These are phyloP conservation scores for Gallinago stenura DNA, from an alignment of 2,797 vertebrate species.

Conservation along the genomic window DNA sequence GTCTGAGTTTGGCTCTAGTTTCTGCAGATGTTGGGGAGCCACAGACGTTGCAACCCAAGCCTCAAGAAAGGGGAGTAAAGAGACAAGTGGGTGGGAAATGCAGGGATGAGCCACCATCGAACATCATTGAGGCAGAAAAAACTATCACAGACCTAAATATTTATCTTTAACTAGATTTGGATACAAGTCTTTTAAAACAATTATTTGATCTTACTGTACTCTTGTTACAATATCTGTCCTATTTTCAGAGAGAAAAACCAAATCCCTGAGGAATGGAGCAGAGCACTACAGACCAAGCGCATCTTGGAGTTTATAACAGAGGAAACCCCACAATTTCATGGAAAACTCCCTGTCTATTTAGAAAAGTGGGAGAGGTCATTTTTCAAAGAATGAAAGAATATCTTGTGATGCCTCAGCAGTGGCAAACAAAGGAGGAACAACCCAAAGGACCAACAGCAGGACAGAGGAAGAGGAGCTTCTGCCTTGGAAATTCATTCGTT, in stretches of 20 bases:
- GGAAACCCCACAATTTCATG: background rate
- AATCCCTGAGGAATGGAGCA: background rate
- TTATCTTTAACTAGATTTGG: background rate
- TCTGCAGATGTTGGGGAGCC: background rate
- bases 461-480: background rate
- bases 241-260: background rate
- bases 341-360: background rate
- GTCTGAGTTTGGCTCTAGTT: background rate
- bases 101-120: fast-evolving
- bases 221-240: background rate
- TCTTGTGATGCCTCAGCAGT: background rate
- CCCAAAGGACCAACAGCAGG: fast-evolving
- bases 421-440: background rate
- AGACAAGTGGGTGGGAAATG: fast-evolving
- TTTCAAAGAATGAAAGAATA: background rate
- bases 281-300: background rate
- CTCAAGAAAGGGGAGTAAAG: background rate
- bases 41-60: background rate
- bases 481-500: background rate
- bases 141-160: background rate
- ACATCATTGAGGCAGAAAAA: background rate
- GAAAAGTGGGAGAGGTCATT: background rate
- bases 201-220: background rate
- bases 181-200: background rate
- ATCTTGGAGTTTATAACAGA: fast-evolving